These are phyloP conservation scores for Miltochrista miniata DNA, from an alignment of 2,888 invertebrate species.

Conservation along the genomic window DNA sequence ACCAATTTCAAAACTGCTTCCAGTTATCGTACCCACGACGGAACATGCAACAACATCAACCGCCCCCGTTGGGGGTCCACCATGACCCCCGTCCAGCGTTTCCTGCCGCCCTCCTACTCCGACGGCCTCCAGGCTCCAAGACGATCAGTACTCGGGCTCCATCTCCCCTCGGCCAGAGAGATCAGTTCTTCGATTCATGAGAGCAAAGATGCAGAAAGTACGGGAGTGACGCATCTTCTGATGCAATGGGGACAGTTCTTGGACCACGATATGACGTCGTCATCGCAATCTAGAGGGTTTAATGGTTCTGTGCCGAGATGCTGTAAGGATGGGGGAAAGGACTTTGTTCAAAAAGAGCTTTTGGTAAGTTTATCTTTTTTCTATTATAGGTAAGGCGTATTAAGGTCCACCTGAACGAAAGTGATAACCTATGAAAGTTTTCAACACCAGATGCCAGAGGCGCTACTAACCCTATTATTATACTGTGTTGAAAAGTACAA, in stretches of 20 bases:
- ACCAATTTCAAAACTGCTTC: neutral
- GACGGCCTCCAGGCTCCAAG: conserved; percentile 87
- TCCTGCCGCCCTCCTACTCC: conserved; percentile 91
- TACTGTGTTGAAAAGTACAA: no score
- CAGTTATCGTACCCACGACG: conserved; percentile 92
- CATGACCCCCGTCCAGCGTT: conserved; percentile 91
- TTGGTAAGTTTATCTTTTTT: conserved; percentile 73
- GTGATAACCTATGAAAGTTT: no score
- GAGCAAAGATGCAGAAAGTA: conserved; percentile 85
- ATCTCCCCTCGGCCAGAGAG: conserved; percentile 89
- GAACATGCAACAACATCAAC: conserved; percentile 93
- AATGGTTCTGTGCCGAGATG: conserved; percentile 92
- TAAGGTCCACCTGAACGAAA: no score
- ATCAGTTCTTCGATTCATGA: conserved; percentile 87
- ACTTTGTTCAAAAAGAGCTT: conserved; percentile 84
- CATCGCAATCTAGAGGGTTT: conserved; percentile 89
- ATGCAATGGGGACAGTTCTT: conserved; percentile 97
- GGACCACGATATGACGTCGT: conserved; percentile 94
- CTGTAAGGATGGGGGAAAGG: conserved; percentile 85
- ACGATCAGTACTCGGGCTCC: conserved; percentile 82
- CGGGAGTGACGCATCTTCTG: conserved; percentile 89
- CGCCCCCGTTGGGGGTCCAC: conserved; percentile 92
- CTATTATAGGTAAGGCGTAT: no score
- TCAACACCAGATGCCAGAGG: no score
- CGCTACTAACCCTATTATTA: no score